Evolutionary conservation across 2,888 invertebrate genomes (phyloP), one percentile per base, ranked within the genome.

Genomic region (Rapana venosa): DNA sequence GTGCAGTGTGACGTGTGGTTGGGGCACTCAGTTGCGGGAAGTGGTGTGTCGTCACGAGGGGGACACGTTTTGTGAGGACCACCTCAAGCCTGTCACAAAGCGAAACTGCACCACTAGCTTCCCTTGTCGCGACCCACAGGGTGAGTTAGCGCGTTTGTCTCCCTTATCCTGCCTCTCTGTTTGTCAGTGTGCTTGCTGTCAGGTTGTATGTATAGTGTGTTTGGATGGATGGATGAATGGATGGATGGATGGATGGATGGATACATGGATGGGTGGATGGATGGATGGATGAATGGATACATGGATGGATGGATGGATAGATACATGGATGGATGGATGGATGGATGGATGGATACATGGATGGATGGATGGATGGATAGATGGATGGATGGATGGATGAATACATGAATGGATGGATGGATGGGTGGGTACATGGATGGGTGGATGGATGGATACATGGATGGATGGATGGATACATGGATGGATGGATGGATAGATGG

Each of bases 41-140:
- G 94, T 94, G 56, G 91, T 92, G 30, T 94, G 94, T 89, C 92
- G 94, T 56, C 94, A 95, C 90, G 92, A 94, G 61, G 94, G 94
- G 13, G 93, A 94, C 70, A 93, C 90, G 56, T 93, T 92, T 89
- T 95, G 95, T 90, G 91, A 92, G 32, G 88, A 90, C 1, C 87
- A 90, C 20, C 91, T 91, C n/a, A 94, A 94, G 92, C 94, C 95
- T 1, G 90, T 93, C 87, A 93, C 93, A 20, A 97, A 88, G 30
- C 93, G 92, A 97, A 98, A 93, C 87, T 95, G 94, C 95, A 93
- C 94, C 15, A 95, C 95, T 13, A 93, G 94, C 87, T 93, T 95
- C 58, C 93, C 94, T 0, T 97, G 98, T 91, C 98, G 98, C 91
- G 97, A 98, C n/a, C 97, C 97, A 79, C 98, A 98, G 85, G 95